These are phyloP conservation scores for Neuroterus valhalla DNA, from an alignment of 1,140 invertebrate genomes.

Conservation along the genomic window DNA sequence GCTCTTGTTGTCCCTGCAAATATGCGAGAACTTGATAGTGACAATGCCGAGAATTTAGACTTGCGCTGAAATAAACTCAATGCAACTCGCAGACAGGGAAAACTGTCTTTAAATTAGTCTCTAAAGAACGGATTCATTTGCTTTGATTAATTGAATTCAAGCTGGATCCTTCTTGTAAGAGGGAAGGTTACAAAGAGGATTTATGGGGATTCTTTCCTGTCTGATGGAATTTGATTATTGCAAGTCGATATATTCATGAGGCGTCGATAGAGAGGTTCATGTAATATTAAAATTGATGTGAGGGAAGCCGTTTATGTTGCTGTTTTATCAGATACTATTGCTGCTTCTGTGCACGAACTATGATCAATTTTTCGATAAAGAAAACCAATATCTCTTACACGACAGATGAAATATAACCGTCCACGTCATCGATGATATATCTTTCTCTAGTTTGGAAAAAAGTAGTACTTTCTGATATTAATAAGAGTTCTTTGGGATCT, in stretches of 20 bases:
- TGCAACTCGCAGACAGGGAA: not conserved
- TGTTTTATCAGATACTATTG: constrained; percentile 23
- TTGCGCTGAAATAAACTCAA: not conserved
- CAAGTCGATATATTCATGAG: constrained; percentile 25
- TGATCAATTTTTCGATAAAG: constrained; percentile 14
- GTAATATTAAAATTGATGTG: constrained; percentile 28
- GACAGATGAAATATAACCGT: constrained; percentile 20
- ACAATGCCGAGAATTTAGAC: constrained; percentile 26
- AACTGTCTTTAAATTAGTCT: not conserved
- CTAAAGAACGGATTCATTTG: not conserved
- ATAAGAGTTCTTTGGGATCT: not conserved
- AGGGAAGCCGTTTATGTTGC: constrained; percentile 16
- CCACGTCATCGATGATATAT: not conserved
- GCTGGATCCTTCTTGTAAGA: not conserved
- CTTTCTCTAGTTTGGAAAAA: not conserved
- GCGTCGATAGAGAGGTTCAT: constrained; percentile 14
- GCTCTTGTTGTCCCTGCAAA: constrained; percentile 23
- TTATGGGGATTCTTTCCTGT: not conserved
- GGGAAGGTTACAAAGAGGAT: constrained; percentile 8
- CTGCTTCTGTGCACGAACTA: not conserved
- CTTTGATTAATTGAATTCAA: constrained; percentile 1
- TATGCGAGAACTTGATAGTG: constrained; percentile 29
- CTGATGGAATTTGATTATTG: constrained; percentile 9
- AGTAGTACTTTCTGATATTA: not conserved
- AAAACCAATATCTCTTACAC: constrained; percentile 17